Conservation (phyloP, 2,113 vertebrate species). For the Procavia capensis region DNA sequence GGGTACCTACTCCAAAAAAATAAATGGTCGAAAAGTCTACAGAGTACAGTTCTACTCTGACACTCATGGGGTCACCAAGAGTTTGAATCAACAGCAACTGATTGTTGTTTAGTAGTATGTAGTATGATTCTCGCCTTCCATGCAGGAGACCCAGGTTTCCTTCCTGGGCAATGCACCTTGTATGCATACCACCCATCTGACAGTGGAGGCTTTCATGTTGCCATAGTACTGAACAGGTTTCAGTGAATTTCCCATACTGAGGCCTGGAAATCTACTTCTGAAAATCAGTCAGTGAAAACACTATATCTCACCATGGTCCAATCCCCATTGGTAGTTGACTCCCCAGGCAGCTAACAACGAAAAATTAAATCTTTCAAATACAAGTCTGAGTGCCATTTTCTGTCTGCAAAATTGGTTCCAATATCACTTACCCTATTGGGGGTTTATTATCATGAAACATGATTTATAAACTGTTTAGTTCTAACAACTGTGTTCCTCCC, state of each 20-base stretch:
- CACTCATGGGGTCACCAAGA: too few species aligned
- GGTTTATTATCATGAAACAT: background rate
- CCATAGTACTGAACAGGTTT: background rate
- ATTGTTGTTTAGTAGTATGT: background rate
- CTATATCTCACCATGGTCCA: background rate
- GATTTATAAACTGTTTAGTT: conserved; percentile 16
- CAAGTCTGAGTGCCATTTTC: background rate
- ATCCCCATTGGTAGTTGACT: background rate
- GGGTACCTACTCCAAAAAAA: too few species aligned
- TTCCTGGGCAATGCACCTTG: background rate
- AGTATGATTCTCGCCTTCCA: background rate
- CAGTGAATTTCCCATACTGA: background rate
- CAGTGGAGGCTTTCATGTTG: background rate
- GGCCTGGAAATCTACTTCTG: background rate
- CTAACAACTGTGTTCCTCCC: background rate
- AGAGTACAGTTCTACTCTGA: too few species aligned
- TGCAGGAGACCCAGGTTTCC: background rate
- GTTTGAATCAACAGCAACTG: background rate
- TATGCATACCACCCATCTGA: background rate
- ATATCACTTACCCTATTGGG: rapidly evolving
- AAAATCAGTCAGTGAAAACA: background rate
- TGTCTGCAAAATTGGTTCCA: background rate
- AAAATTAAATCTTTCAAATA: conserved; percentile 12
- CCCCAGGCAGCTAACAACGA: background rate
- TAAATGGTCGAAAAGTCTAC: too few species aligned